Base-by-base conservation (phyloP, 1,140 invertebrate species). In the Leptoteleia sp. region DNA sequence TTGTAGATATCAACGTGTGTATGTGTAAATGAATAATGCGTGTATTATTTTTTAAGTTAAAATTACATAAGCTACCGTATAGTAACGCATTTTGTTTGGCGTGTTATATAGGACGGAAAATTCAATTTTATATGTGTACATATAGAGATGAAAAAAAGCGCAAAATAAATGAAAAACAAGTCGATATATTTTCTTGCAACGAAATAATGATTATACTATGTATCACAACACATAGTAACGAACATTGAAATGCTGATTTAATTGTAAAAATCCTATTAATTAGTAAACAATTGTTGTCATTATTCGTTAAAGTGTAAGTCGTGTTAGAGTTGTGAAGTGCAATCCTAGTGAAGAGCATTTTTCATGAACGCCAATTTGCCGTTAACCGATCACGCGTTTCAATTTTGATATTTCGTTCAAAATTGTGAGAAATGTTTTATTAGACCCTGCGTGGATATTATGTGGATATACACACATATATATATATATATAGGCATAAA, bases 211-310 rank as follows among this genome's bases (percentile, higher is more conserved):
- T 47, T 48, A 59, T 42, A 22, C 42, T 47, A n/a, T 31, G 27
- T 71, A 35, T 71, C 67, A 13, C 33, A 13, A 47, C 50, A 37
- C 64, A 37, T 17, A 7, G 15, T 50, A 50, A 64, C 5, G 42
- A 68, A 42, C 15, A 31, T 19, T 31, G 48, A 59, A n/a, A 50
- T 33, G 33, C 52, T 38, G 13, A 33, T 35, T 68, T 31, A 48
- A 50, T 52, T 59, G 45, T 70, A 70, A 70, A 70, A 27, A 52
- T 70, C 65, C 65, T 70, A 70, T 59, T 59, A 70, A 54, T 9
- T 0, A 40, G 4, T 48, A 48, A 59, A 48, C 5, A 65, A 17
- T 31, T 68, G 33, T 40, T 67, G 22, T 40, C 17, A 65, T 4
- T 47, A 70, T 59, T 47, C 19, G 22, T 33, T 47, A 47, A 43